Percentiles rank a stretch among this genome's conserved stretches.
phyloP scores from a whole-genome alignment of 2,797 vertebrate species.

The Martes flavigula region DNA sequence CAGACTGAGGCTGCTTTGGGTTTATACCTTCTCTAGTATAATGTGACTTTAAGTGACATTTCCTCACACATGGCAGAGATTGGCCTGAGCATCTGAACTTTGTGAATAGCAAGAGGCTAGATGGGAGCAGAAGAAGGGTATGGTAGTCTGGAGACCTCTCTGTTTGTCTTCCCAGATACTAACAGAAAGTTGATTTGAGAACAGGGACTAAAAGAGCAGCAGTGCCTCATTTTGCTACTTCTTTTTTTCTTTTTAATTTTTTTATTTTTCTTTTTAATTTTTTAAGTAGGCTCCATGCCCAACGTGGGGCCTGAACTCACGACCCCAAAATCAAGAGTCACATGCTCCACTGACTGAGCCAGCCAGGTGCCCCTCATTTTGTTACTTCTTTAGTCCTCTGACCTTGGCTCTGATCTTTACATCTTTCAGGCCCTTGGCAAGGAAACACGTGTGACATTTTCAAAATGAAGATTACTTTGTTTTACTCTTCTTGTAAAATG shows the following conservation, averaged over 20 bases:
- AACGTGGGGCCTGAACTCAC: neutral
- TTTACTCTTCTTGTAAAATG: constrained; percentile 19
- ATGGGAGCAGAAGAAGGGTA: neutral
- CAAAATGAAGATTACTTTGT: constrained; percentile 32
- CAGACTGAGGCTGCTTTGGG: neutral
- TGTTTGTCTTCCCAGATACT: neutral
- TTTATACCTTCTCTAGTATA: neutral
- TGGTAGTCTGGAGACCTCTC: neutral
- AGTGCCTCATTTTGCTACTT: neutral
- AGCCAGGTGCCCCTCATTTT: neutral
- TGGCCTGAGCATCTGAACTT: neutral
- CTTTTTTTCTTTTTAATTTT: neutral
- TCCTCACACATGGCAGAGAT: neutral
- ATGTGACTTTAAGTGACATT: neutral
- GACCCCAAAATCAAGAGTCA: neutral
- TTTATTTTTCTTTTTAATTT: neutral
- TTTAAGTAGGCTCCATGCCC: neutral
- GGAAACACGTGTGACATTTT: neutral
- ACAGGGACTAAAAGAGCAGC: neutral
- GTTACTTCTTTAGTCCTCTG: neutral
- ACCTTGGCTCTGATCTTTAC: neutral
- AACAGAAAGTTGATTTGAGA: neutral
- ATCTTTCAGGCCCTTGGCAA: constrained; percentile 1
- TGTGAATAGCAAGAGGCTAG: neutral
- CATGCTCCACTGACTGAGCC: neutral